Evolutionary conservation across 2,113 vertebrate species (phyloP).

Genomic region (Mormyrus lacerda): DNA sequence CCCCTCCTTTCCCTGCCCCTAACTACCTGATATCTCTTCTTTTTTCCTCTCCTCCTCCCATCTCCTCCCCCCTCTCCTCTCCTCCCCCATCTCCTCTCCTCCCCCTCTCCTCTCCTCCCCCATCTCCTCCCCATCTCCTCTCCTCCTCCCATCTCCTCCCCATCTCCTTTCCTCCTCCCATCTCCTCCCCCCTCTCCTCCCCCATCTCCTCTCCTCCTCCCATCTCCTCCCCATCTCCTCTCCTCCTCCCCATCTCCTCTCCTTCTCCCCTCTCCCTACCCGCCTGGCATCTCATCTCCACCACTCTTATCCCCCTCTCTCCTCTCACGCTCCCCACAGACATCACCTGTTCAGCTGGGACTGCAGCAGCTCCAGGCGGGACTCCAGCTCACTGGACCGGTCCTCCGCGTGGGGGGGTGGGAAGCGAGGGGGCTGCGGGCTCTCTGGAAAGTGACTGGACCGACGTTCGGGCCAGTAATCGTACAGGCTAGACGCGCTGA

Average conservation of each 20-base stretch:
- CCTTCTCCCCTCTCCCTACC: not conserved
- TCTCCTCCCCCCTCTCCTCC: not conserved
- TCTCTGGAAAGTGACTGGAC: constrained; percentile 48
- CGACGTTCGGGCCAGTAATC: constrained; percentile 74
- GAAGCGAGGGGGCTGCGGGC: constrained; percentile 55
- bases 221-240: not conserved
- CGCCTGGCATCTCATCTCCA: not conserved
- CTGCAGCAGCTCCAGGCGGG: constrained; percentile 83
- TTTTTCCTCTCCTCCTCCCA: not conserved
- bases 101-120: not conserved
- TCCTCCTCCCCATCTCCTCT: not conserved
- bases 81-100: not conserved
- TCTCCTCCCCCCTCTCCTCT: not conserved
- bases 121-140: not conserved
- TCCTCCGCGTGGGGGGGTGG: constrained; percentile 44
- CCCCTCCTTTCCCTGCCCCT: not conserved
- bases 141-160: not conserved
- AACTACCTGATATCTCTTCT: not conserved
- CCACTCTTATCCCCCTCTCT: not conserved
- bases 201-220: not conserved
- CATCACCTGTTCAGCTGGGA: constrained; percentile 80
- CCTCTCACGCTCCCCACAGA: not conserved
- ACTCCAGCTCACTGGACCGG: constrained; percentile 69
- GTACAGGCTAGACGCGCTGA: constrained; percentile 66
- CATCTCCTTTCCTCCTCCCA: not conserved